Evolutionary conservation across 1,140 invertebrate species (phyloP).

Genomic region (Batillaria attramentaria): DNA sequence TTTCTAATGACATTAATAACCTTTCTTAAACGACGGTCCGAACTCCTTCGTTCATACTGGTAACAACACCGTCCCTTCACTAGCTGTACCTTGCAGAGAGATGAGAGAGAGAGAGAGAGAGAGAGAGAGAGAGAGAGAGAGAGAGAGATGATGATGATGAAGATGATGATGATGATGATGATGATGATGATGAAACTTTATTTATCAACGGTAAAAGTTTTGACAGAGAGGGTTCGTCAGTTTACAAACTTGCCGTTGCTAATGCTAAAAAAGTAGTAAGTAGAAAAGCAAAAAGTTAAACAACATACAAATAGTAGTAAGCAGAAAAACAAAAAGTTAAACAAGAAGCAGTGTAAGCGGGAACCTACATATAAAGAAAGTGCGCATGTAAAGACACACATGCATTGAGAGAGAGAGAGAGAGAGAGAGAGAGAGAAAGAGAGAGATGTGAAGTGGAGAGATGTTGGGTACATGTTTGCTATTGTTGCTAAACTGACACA

Average conservation of each 20-base stretch:
- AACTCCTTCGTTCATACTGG: too few relatives aligned
- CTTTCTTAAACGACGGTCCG: too few relatives aligned
- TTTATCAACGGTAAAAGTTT: neutral
- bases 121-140: conserved; percentile 5
- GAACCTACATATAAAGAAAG: too few relatives aligned
- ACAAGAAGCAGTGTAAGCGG: too few relatives aligned
- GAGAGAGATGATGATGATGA: neutral
- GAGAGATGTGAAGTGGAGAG: too few relatives aligned
- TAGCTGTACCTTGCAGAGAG: neutral
- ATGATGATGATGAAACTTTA: neutral
- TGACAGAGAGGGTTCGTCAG: neutral
- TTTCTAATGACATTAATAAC: too few relatives aligned
- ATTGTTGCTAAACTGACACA: too few relatives aligned
- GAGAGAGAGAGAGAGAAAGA: too few relatives aligned
- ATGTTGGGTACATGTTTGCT: too few relatives aligned
- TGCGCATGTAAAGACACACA: too few relatives aligned
- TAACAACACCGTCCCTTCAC: neutral
- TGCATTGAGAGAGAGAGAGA: too few relatives aligned
- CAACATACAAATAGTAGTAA: neutral
- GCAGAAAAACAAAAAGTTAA: too few relatives aligned
- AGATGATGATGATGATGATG: neutral
- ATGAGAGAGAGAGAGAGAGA: conserved; percentile 6
- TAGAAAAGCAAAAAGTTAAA: neutral
- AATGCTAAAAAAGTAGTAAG: neutral
- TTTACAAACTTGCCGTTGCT: neutral